phyloP scores from a whole-genome alignment of 2,888 invertebrate genomes.

The Beris chalybata region DNA sequence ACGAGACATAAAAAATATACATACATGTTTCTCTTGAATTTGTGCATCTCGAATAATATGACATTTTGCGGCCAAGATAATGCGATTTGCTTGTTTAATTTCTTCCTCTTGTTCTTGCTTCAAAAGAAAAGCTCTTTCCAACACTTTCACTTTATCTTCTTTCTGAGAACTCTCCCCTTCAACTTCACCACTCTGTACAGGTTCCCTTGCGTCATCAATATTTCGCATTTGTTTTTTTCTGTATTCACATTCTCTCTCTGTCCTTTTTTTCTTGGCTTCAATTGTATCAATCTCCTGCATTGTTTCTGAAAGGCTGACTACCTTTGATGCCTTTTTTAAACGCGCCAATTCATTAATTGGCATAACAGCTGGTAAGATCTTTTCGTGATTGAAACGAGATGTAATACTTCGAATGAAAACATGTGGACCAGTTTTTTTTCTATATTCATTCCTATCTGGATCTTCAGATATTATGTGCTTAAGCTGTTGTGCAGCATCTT shows the following conservation, averaged over 20 bases:
- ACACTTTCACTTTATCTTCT: slow-evolving; percentile 59
- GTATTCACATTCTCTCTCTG: slow-evolving; percentile 62
- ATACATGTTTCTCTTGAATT: slow-evolving; percentile 63
- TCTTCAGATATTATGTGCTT: not conserved
- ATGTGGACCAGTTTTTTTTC: not conserved
- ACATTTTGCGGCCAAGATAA: slow-evolving; percentile 82
- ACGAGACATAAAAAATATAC: not conserved
- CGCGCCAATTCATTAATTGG: slow-evolving; percentile 63
- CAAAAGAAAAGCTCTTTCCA: slow-evolving; percentile 58
- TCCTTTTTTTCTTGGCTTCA: slow-evolving; percentile 56
- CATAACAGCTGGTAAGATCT: slow-evolving; percentile 62
- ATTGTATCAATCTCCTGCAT: slow-evolving; percentile 55
- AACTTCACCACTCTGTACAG: slow-evolving; percentile 38
- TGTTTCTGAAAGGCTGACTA: slow-evolving; percentile 58
- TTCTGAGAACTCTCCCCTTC: slow-evolving; percentile 54
- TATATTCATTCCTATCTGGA: not conserved
- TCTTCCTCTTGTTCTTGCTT: slow-evolving; percentile 60
- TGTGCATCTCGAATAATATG: slow-evolving; percentile 84
- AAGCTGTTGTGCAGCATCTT: not conserved
- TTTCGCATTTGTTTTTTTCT: slow-evolving; percentile 61
- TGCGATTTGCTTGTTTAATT: slow-evolving; percentile 72
- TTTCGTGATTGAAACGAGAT: slow-evolving; percentile 8
- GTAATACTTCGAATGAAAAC: not conserved
- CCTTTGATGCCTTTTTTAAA: slow-evolving; percentile 63
- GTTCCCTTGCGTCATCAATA: slow-evolving; percentile 49